Percentiles rank a stretch among this genome's conserved stretches.
phyloP scores from a whole-genome alignment of 2,113 vertebrate genomes.

The Tetrax tetrax region DNA sequence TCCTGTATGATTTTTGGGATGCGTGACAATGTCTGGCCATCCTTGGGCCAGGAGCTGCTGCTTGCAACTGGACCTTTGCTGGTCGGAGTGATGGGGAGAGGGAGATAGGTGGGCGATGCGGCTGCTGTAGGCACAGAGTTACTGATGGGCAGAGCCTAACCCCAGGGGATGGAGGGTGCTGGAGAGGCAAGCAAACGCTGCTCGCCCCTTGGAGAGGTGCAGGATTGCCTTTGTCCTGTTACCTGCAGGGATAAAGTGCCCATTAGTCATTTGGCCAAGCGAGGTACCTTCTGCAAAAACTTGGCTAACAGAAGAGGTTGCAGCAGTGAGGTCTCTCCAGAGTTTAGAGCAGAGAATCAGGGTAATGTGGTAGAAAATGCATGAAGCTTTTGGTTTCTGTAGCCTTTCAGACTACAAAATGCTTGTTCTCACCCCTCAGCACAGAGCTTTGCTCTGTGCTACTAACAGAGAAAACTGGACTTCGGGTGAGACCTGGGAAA shows the following conservation, averaged over 20 bases:
- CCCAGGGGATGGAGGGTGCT: background rate
- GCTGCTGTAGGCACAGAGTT: background rate
- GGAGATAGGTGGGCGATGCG: accelerated
- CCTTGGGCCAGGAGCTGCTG: background rate
- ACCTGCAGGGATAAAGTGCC: background rate
- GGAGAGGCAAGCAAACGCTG: background rate
- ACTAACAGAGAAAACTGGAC: background rate
- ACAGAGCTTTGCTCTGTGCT: background rate
- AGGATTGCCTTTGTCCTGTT: background rate
- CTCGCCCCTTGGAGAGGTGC: accelerated
- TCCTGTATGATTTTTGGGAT: background rate
- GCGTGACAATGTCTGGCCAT: background rate
- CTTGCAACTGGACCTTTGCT: background rate
- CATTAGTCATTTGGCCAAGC: background rate
- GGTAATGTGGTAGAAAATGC: background rate
- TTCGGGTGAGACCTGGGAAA: background rate
- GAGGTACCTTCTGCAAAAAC: background rate
- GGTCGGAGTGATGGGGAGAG: background rate
- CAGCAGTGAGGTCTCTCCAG: background rate
- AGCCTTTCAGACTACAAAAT: background rate
- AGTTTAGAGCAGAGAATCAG: background rate
- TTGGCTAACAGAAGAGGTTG: background rate
- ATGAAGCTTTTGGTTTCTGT: background rate
- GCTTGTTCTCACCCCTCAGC: background rate
- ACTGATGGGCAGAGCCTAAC: background rate